phyloP scores from a whole-genome alignment of 92 coral and sea anemone genomes.

The Ricordea florida region DNA sequence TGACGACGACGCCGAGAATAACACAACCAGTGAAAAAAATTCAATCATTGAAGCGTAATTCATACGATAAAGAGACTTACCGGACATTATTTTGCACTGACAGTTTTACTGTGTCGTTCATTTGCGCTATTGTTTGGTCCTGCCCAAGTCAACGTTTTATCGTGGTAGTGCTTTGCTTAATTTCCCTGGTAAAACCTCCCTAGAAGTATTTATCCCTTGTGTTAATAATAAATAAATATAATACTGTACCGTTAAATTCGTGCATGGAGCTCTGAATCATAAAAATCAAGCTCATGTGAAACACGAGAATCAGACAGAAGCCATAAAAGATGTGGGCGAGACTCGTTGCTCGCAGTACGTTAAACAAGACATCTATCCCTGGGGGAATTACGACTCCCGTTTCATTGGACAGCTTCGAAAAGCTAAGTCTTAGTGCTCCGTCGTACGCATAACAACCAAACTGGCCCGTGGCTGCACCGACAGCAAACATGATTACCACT shows the following conservation, averaged over 20 bases:
- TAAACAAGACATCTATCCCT: conserved; percentile 68
- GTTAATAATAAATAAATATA: not conserved
- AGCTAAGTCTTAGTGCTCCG: conserved; percentile 76
- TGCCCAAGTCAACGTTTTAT: no score
- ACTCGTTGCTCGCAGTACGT: conserved; percentile 85
- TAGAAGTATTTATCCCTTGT: no score
- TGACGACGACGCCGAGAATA: no score
- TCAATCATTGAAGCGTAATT: no score
- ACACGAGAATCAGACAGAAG: conserved; percentile 75
- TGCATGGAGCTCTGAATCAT: conserved; percentile 94
- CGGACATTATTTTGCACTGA: no score
- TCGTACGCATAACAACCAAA: conserved; percentile 90
- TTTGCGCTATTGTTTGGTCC: no score
- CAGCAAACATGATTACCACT: conserved; percentile 68
- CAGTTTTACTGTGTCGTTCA: no score
- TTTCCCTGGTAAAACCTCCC: no score
- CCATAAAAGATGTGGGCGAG: conserved; percentile 88
- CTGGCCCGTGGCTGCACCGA: conserved; percentile 93
- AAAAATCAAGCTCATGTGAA: conserved; percentile 79
- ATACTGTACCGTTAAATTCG: conserved; percentile 79
- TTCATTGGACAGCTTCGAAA: conserved; percentile 42
- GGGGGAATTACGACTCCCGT: conserved; percentile 60
- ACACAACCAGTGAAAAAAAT: no score
- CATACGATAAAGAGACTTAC: no score
- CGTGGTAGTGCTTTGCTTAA: no score